These are phyloP conservation scores for Xylocampa areola DNA, from an alignment of 2,888 invertebrate genomes.

Conservation along the genomic window DNA sequence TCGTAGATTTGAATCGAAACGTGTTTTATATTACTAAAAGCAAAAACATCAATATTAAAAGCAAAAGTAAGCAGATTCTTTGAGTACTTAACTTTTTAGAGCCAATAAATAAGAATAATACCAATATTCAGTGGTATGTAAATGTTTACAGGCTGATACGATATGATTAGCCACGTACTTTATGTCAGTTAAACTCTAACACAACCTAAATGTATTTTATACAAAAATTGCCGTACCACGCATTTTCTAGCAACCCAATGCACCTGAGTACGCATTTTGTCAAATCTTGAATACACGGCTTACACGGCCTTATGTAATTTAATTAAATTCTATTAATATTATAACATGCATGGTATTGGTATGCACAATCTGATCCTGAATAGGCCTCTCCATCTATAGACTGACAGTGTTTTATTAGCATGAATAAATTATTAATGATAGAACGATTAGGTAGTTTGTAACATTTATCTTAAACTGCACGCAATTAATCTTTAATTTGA, in stretches of 20 bases:
- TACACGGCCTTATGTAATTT: constrained; percentile 6
- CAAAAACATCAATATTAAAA: too few relatives aligned
- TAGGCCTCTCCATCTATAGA: constrained; percentile 31
- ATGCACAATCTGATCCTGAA: constrained; percentile 19
- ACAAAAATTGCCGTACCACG: too few relatives aligned
- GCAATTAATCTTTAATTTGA: constrained; percentile 38
- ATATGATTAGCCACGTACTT: too few relatives aligned
- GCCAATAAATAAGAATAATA: too few relatives aligned
- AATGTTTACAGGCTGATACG: too few relatives aligned
- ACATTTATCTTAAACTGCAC: constrained; percentile 29
- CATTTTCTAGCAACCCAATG: not conserved
- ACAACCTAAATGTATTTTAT: too few relatives aligned
- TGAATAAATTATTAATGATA: not conserved
- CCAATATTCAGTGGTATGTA: too few relatives aligned
- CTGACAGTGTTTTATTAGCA: constrained; percentile 39
- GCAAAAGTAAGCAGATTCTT: too few relatives aligned
- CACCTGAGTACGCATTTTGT: not conserved
- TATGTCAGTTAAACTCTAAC: too few relatives aligned
- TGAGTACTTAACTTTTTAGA: too few relatives aligned
- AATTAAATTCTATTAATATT: constrained; percentile 3
- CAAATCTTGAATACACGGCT: not conserved
- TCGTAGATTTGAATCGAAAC: too few relatives aligned
- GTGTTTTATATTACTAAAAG: too few relatives aligned
- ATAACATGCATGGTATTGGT: not conserved
- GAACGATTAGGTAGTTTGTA: constrained; percentile 27